Base-by-base conservation (phyloP, 2,888 invertebrate genomes). In the Coenonympha arcania region DNA sequence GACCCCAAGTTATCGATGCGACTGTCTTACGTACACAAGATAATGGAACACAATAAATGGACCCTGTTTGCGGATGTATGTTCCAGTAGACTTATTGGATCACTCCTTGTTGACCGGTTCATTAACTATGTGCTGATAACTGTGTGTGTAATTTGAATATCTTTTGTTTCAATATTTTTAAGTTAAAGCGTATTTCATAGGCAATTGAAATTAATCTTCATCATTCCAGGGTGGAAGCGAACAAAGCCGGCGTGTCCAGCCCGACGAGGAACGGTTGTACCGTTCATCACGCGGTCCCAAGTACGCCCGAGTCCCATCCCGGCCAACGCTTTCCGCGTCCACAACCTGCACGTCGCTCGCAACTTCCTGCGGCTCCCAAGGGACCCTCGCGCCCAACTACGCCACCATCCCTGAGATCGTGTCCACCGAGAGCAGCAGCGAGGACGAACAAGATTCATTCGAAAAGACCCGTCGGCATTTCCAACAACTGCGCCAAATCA, bases 281-380 rank as follows among this genome's bases (percentile, higher is more conserved):
- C 65, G 75, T 52, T 61, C 74, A 18, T 61, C 74, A 16, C 74
- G 80, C 19, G 84, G 86, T 20, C 77, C 84, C 2, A 87, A 84
- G 58, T 87, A 87, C 78, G 79, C 83, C 6, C 66, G 87, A 41
- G 87, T 87, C 28, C 87, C 87, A 19, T 87, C 87, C 2, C 72
- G 75, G 45, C 80, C 88, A 37, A 87, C 88, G 22, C 74, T 90
- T 9, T 89, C 90, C 1, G 76, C 88, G 26, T 89, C 90, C 31
- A 89, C 90, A 48, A 89, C 90, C 64, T 87, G 88, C 69, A 89
- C 90, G 18, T 89, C 89, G 54, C 72, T 90, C 54, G 89, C 89
- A 56, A 84, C 84, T 31, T 81, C 87, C 20, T 86, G 80, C 60
- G 85, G 85, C 45, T 84, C 86, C 6, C 85, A 86, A 54, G 86